These are phyloP conservation scores for Zaprionus bogoriensis DNA, from an alignment of 2,888 invertebrate genomes.

Conservation along the genomic window DNA sequence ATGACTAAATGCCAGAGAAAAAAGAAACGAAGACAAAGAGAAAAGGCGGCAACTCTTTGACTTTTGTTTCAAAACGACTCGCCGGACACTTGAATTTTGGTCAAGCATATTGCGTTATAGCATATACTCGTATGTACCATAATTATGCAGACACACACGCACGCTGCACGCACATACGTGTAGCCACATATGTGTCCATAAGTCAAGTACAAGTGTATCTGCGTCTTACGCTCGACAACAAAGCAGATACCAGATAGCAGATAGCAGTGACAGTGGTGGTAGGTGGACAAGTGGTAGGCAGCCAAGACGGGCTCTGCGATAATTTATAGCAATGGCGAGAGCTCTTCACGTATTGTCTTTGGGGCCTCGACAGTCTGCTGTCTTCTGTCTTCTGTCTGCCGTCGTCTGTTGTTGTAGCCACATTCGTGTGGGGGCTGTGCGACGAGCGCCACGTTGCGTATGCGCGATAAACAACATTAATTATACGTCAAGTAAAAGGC, in stretches of 20 bases:
- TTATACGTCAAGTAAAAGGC: constrained; percentile 61
- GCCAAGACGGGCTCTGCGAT: constrained; percentile 43
- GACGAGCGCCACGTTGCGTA: constrained; percentile 60
- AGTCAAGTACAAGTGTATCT: constrained; percentile 15
- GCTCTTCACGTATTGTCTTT: constrained; percentile 57
- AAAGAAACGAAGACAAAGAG: constrained; percentile 22
- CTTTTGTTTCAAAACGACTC: constrained; percentile 61
- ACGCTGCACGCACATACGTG: not conserved
- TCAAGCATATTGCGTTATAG: constrained; percentile 61
- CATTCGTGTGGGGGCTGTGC: constrained; percentile 27
- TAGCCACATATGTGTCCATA: not conserved
- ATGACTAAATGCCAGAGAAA: not conserved
- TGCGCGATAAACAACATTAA: constrained; percentile 63
- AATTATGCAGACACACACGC: constrained; percentile 40
- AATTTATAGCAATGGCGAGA: constrained; percentile 53
- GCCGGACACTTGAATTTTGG: constrained; percentile 64
- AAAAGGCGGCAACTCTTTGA: constrained; percentile 59
- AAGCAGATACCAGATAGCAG: no score
- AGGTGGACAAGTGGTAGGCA: constrained; percentile 65
- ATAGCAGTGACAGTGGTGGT: constrained; percentile 48
- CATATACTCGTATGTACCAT: constrained; percentile 25
- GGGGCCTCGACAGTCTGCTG: not conserved
- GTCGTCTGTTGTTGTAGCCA: constrained; percentile 14
- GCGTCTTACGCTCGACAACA: constrained; percentile 26
- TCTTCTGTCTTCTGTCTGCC: not conserved